These are phyloP conservation scores for Andrena fulva DNA, from an alignment of 2,888 invertebrate genomes.

Conservation along the genomic window DNA sequence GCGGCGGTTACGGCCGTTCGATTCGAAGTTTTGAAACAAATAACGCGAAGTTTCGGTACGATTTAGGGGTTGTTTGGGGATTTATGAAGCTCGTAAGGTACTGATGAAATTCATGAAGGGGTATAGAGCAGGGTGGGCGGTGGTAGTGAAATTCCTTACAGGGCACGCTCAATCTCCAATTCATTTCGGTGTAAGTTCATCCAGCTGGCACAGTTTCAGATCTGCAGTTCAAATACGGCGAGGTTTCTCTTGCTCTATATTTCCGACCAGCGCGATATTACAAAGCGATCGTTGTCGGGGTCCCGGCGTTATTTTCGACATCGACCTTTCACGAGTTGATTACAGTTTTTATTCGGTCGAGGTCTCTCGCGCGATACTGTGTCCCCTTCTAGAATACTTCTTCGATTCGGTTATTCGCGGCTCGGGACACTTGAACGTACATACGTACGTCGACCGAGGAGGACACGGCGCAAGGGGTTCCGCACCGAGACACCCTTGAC, in stretches of 20 bases:
- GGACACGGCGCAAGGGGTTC: not conserved
- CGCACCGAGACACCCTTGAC: not conserved
- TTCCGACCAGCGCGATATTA: constrained; percentile 34
- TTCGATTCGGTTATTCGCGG: not conserved
- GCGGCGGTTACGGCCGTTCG: constrained; percentile 27
- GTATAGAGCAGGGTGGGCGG: constrained; percentile 17
- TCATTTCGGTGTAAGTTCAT: constrained; percentile 67
- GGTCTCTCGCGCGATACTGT: not conserved
- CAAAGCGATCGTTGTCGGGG: constrained; percentile 21
- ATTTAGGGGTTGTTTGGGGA: constrained; percentile 47
- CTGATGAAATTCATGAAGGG: constrained; percentile 62
- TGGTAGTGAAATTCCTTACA: constrained; percentile 52
- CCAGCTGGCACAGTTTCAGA: constrained; percentile 72
- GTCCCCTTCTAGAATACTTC: not conserved
- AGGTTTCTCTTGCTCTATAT: constrained; percentile 39
- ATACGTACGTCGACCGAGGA: not conserved
- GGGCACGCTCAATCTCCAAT: constrained; percentile 65
- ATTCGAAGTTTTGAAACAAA: constrained; percentile 54
- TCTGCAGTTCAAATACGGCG: constrained; percentile 58
- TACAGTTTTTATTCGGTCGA: not conserved
- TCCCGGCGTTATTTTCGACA: constrained; percentile 34
- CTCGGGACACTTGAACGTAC: not conserved
- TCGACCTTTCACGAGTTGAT: not conserved
- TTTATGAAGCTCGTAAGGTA: constrained; percentile 59
- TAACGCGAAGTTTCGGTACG: constrained; percentile 41